Conservation (phyloP, 37 sponge, comb jelly and placozoan genomes). For the Chondrilla cf. caribensis region DNA sequence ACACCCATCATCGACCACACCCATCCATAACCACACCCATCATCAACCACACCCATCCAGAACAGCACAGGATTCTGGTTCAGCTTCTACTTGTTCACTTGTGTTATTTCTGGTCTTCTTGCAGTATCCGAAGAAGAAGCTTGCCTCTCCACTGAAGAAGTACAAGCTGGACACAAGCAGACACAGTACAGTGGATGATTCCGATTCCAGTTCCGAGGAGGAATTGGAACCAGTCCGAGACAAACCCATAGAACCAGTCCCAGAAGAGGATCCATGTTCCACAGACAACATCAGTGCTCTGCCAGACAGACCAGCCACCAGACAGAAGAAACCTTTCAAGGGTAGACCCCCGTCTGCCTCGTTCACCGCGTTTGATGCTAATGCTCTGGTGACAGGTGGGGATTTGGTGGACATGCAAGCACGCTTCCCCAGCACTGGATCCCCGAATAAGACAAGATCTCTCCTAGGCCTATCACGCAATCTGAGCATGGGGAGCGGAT, state of each 20-base stretch:
- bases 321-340: background rate
- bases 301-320: background rate
- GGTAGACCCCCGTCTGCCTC: background rate
- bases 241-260: background rate
- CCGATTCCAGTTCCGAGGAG: background rate
- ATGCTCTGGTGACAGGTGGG: background rate
- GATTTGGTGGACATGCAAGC: background rate
- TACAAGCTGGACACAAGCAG: conserved; percentile 7
- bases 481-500: background rate
- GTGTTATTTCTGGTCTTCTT: no score
- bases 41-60: no score
- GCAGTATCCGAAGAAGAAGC: no score
- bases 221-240: background rate
- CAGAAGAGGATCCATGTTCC: background rate
- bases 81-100: no score
- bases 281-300: no score
- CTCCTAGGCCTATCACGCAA: background rate
- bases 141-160: background rate
- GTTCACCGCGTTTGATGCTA: conserved; percentile 2
- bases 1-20: no score
- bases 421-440: background rate
- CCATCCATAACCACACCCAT: no score
- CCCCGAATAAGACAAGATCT: background rate
- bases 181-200: conserved; percentile 20
- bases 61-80: no score